Evolutionary conservation across 1,140 invertebrate species (phyloP).

Genomic region (Microplitis demolitor): DNA sequence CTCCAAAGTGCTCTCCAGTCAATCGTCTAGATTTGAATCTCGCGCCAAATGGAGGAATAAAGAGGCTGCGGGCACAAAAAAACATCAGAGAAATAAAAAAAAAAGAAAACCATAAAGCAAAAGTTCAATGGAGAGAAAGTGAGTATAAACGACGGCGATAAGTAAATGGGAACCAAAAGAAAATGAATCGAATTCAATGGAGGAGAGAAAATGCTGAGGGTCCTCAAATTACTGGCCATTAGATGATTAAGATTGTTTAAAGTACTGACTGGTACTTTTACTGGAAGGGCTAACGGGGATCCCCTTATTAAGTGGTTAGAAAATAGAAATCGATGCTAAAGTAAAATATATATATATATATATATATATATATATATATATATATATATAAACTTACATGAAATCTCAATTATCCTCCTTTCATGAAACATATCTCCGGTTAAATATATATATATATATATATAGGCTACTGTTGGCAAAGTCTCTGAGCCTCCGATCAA

Average conservation of each 20-base stretch:
- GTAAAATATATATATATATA: neutral
- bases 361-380: neutral
- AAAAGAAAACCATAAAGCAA: neutral
- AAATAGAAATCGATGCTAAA: neutral
- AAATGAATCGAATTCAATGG: neutral
- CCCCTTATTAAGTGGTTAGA: neutral
- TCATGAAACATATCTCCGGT: neutral
- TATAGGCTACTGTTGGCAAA: too few relatives aligned
- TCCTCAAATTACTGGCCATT: constrained; percentile 4
- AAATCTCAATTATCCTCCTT: neutral
- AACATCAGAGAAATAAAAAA: neutral
- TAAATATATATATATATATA: too few relatives aligned
- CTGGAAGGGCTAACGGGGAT: neutral
- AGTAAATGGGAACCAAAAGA: neutral
- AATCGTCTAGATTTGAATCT: constrained; percentile 8
- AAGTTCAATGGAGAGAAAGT: neutral
- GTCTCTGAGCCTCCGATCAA: too few relatives aligned
- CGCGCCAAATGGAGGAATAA: neutral
- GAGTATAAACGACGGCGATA: neutral
- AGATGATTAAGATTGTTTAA: constrained; percentile 1
- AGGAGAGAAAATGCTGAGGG: neutral
- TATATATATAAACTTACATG: neutral
- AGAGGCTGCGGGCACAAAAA: neutral
- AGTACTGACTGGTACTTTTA: neutral
- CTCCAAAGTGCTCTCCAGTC: neutral